phyloP scores from a whole-genome alignment of 2,797 vertebrate genomes.

The Crocidura indochinensis region DNA sequence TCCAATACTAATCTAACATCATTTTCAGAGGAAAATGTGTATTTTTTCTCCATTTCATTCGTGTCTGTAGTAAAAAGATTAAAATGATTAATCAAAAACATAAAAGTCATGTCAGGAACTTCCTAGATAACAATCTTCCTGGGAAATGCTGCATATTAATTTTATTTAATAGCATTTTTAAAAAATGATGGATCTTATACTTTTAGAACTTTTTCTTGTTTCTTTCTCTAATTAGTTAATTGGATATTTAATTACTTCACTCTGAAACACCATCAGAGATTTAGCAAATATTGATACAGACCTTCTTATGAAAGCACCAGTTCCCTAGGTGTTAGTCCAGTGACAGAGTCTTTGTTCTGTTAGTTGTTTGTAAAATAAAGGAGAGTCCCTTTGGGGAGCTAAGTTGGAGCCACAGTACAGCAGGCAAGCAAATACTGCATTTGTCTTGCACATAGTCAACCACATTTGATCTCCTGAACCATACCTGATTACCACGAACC shows the following conservation, averaged over 20 bases:
- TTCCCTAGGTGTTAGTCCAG: background rate
- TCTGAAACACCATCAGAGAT: background rate
- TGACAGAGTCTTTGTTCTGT: background rate
- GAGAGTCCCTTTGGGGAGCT: background rate
- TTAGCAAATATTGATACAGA: background rate
- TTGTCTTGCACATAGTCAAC: too few species aligned
- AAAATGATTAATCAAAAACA: background rate
- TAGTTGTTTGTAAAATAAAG: too few species aligned
- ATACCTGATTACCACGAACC: too few species aligned
- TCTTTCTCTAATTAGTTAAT: constrained; percentile 22
- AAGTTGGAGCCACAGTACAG: too few species aligned
- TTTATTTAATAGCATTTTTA: background rate
- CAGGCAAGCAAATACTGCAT: too few species aligned
- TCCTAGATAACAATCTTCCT: background rate
- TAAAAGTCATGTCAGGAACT: constrained; percentile 8
- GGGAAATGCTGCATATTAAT: background rate
- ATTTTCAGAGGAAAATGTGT: too few species aligned
- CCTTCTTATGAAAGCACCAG: background rate
- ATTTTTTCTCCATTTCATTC: background rate
- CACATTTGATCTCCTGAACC: too few species aligned
- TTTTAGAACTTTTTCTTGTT: constrained; percentile 23
- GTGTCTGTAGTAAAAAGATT: background rate
- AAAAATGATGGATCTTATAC: background rate
- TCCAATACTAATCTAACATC: too few species aligned
- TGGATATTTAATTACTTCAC: constrained; percentile 6